phyloP scores from a whole-genome alignment of 2,888 invertebrate species.

The Pyrrhia umbra region DNA sequence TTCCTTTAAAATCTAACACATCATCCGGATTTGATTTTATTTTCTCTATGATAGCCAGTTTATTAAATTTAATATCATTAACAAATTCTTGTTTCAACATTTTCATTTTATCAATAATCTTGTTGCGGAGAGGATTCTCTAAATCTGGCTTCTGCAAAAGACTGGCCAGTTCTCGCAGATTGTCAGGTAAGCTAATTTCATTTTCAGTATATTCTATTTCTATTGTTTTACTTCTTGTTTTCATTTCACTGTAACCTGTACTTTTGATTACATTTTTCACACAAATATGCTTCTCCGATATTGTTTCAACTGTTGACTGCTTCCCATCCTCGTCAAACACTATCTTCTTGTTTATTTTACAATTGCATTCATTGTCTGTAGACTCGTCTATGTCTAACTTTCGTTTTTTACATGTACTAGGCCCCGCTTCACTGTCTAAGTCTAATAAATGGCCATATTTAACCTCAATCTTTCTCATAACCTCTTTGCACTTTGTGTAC shows the following conservation, averaged over 20 bases:
- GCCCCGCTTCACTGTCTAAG: conserved; percentile 51
- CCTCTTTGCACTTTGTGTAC: conserved; percentile 79
- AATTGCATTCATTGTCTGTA: conserved; percentile 70
- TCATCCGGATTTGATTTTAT: conserved; percentile 76
- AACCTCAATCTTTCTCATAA: conserved; percentile 78
- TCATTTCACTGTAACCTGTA: conserved; percentile 8
- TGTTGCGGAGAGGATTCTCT: conserved; percentile 68
- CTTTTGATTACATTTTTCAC: conserved; percentile 63
- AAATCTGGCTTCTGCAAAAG: conserved; percentile 73
- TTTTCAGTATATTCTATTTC: conserved; percentile 73
- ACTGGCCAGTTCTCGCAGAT: conserved; percentile 68
- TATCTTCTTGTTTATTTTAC: conserved; percentile 78
- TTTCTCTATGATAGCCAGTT: conserved; percentile 73
- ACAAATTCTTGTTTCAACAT: conserved; percentile 70
- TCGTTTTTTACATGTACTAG: conserved; percentile 31
- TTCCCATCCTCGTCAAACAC: conserved; percentile 83
- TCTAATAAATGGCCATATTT: conserved; percentile 84
- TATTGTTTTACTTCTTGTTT: conserved; percentile 57
- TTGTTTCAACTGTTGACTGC: conserved; percentile 64
- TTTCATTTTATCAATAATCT: conserved; percentile 77
- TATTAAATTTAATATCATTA: conserved; percentile 77
- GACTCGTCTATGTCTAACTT: conserved; percentile 36
- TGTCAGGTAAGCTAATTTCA: conserved; percentile 72
- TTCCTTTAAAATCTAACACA: conserved; percentile 79
- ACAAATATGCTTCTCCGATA: conserved; percentile 75